Evolutionary conservation across 2,113 vertebrate genomes (phyloP), one percentile per base, ranked within the genome.

Genomic region (Cyanoramphus novaezelandiae): DNA sequence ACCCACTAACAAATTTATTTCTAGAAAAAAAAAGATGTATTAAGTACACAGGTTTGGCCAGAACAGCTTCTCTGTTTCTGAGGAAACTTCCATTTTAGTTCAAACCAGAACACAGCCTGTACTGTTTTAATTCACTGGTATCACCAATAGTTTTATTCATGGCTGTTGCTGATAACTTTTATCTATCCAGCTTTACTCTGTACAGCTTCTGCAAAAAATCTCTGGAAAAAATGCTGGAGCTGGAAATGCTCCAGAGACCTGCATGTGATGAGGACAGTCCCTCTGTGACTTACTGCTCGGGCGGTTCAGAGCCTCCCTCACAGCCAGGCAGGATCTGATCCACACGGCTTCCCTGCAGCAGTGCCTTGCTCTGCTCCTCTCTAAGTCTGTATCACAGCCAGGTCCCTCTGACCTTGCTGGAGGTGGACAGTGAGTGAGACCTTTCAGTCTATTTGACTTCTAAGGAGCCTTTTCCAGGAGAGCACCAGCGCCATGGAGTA

Each of bases 401-500:
- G 35, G 20, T 82, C 33, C 19, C 57, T 64, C 69, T 74, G 31
- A 43, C 27, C 41, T 84, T 47, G 60, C 37, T 94, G 69, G 64
- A 67, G 43, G n/a, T 63, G 64, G 50, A 39, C 60, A 35, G 28
- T 53, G 49, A 62, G 50, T 0, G 0, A 87, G 63, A 47, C 29
- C 12, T 86, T 90, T 63, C 35, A 21, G 74, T 11, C 41, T 81
- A 3, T 78, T 74, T 68, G 50, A 41, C 14, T 71, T 80, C 33
- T 74, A 55, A 75, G 39, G 59, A 82, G 39, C 11, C 8, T 19
- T 37, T 75, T 86, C 37, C 31, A 50, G 76, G 55, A 83, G 21
- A 47, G 21, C 2, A 2, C 5, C 11, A 15, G 12, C 55, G 46
- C 33, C 33, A 16, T 0, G 0, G 55, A 39, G 18, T 47, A 31